phyloP scores from a whole-genome alignment of 2,797 vertebrate genomes.

The Alca torda region DNA sequence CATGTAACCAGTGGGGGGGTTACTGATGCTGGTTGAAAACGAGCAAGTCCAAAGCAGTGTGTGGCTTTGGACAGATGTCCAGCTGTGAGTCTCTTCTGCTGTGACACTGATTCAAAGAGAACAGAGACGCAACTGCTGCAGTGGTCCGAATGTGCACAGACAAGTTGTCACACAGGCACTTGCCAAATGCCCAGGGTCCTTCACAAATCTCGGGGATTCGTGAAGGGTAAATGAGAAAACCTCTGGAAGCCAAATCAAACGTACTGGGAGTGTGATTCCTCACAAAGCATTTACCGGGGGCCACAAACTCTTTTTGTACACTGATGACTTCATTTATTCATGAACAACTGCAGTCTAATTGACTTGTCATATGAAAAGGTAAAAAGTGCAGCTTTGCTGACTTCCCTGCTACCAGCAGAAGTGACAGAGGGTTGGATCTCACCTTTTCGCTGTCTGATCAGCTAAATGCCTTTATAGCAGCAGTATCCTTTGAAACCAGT shows the following conservation, averaged over 20 bases:
- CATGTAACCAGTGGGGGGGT: background rate
- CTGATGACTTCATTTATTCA: background rate
- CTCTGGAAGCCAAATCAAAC: background rate
- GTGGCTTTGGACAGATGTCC: background rate
- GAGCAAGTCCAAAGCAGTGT: background rate
- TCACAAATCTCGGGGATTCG: fast-evolving
- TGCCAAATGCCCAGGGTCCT: background rate
- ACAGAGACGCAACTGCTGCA: background rate
- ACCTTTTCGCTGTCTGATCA: background rate
- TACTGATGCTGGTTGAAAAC: background rate
- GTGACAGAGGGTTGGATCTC: background rate
- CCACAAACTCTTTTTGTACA: background rate
- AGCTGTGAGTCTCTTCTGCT: background rate
- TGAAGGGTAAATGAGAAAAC: background rate
- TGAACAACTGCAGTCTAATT: background rate
- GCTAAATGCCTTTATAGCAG: background rate
- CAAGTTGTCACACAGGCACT: fast-evolving
- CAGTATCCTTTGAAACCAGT: background rate
- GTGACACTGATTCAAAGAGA: background rate
- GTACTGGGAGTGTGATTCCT: background rate
- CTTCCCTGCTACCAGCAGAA: background rate
- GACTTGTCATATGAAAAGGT: background rate
- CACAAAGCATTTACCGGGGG: background rate
- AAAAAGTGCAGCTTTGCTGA: background rate
- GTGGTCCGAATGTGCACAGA: background rate